These are phyloP conservation scores for Solenopsis fugax DNA, from an alignment of 1,140 invertebrate genomes.

Conservation along the genomic window DNA sequence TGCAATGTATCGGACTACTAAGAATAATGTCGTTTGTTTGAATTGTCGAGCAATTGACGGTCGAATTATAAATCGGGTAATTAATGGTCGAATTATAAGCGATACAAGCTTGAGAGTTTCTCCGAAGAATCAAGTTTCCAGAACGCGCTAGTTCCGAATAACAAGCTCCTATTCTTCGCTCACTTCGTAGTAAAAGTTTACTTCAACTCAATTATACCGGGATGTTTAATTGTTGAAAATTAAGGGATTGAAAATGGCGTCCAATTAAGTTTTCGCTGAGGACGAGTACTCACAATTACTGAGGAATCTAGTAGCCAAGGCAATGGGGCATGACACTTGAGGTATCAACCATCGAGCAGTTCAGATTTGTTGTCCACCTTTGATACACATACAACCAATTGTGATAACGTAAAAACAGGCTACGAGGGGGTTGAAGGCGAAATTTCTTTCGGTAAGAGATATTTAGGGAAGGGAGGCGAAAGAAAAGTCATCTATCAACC, in stretches of 20 bases:
- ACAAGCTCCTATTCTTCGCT: slow-evolving; percentile 4
- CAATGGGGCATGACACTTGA: neutral
- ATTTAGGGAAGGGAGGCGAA: too few species aligned
- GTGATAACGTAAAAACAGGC: neutral
- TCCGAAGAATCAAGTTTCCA: neutral
- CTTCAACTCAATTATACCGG: slow-evolving; percentile 19
- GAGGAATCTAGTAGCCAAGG: neutral
- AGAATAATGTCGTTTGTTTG: neutral
- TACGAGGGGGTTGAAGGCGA: neutral
- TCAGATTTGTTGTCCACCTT: neutral
- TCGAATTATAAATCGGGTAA: neutral
- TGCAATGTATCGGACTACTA: neutral
- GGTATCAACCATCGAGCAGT: neutral
- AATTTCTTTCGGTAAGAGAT: neutral
- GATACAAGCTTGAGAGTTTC: neutral
- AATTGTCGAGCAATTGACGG: neutral
- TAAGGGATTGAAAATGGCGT: neutral
- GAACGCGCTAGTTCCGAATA: neutral
- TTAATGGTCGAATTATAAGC: neutral
- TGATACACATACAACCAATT: neutral
- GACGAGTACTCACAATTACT: neutral
- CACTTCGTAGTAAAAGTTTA: neutral
- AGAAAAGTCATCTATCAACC: neutral
- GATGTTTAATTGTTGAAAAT: slow-evolving; percentile 29
- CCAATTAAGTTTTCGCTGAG: slow-evolving; percentile 19